phyloP scores from a whole-genome alignment of 2,888 invertebrate genomes.

The Scaptomyza reducta region DNA sequence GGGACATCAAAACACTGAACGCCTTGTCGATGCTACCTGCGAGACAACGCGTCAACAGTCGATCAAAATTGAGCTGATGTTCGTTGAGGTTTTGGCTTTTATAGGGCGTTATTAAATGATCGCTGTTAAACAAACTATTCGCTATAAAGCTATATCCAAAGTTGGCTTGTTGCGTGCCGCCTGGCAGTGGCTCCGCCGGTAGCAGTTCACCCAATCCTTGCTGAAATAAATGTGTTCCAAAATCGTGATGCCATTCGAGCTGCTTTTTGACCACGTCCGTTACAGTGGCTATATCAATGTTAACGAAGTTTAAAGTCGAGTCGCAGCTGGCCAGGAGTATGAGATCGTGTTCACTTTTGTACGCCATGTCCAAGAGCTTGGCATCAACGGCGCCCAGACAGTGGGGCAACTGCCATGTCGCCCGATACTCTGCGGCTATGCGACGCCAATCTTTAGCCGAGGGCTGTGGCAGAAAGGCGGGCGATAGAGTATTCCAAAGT shows the following conservation, averaged over 20 bases:
- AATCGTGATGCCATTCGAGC: slow-evolving; percentile 32
- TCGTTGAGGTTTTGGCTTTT: background rate
- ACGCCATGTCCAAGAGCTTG: slow-evolving; percentile 22
- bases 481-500: slow-evolving; percentile 25
- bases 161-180: background rate
- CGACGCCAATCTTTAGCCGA: slow-evolving; percentile 13
- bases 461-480: slow-evolving; percentile 21
- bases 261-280: background rate
- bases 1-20: slow-evolving; percentile 21
- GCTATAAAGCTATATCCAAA: slow-evolving; percentile 27
- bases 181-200: background rate
- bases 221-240: slow-evolving; percentile 20
- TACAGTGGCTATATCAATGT: slow-evolving; percentile 23
- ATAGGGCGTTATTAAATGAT: slow-evolving; percentile 20
- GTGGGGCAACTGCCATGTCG: slow-evolving; percentile 27
- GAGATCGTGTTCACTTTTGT: slow-evolving; percentile 12
- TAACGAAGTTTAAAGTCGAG: slow-evolving; percentile 22
- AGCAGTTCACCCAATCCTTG: slow-evolving; percentile 2
- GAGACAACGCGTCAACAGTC: slow-evolving; percentile 3
- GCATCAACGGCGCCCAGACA: slow-evolving; percentile 40
- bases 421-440: slow-evolving; percentile 20
- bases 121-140: slow-evolving; percentile 9
- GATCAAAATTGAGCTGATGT: slow-evolving; percentile 24
- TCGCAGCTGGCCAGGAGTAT: slow-evolving; percentile 42
- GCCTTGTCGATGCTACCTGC: slow-evolving; percentile 32